phyloP scores from a whole-genome alignment of 2,888 invertebrate species.

The Limnephilus auricula region DNA sequence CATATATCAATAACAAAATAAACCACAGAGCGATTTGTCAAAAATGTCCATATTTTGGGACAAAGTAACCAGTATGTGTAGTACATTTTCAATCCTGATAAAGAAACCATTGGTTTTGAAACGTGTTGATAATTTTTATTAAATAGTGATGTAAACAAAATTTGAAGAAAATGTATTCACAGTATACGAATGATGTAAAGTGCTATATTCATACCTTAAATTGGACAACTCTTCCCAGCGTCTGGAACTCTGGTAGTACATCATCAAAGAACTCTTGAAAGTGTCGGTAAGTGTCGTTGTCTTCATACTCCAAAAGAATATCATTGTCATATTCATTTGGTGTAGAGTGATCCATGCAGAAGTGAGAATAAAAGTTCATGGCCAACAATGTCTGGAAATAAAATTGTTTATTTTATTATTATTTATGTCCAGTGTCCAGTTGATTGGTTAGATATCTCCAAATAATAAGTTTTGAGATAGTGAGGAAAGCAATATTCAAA shows the following conservation, averaged over 20 bases:
- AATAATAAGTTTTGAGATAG: too few species aligned
- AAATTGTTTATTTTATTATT: not conserved
- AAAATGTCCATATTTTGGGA: too few species aligned
- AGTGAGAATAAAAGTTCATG: constrained; percentile 90
- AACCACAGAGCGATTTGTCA: too few species aligned
- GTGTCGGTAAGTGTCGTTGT: constrained; percentile 86
- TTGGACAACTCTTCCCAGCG: constrained; percentile 81
- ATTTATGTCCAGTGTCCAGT: too few species aligned
- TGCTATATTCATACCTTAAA: constrained; percentile 78
- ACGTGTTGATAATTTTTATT: too few species aligned
- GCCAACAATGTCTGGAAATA: constrained; percentile 80
- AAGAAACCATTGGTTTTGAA: too few species aligned
- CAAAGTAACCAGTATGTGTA: too few species aligned
- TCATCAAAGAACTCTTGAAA: constrained; percentile 92
- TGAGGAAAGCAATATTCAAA: too few species aligned
- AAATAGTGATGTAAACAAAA: too few species aligned
- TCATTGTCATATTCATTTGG: constrained; percentile 90
- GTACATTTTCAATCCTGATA: too few species aligned
- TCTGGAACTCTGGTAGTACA: constrained; percentile 89
- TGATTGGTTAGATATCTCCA: too few species aligned
- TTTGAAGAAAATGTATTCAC: not conserved
- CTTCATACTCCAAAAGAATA: constrained; percentile 89
- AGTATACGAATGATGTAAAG: not conserved
- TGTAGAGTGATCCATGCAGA: constrained; percentile 85
- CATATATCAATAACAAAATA: too few species aligned